Evolutionary conservation across 2,113 vertebrate species (phyloP), one percentile per base, ranked within the genome.

Genomic region (Glareola pratincola): DNA sequence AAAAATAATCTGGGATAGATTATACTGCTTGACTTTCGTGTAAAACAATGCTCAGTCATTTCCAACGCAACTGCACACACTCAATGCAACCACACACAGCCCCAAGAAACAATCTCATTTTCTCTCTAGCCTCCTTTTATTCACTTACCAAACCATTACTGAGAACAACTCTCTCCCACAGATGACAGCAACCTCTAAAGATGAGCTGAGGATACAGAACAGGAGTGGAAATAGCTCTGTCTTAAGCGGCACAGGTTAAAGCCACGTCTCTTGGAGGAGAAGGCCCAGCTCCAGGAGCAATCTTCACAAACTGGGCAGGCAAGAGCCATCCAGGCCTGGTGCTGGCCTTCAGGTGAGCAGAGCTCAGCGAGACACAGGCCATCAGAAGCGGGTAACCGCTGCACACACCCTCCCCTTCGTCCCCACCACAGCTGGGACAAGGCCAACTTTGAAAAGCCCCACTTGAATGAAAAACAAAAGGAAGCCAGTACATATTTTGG

Each of bases 301-400:
- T 22, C 32, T n/a, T 82, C 82, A 36, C 13, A 15, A n/a, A 16
- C 1, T 0, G 22, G 6, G 37, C 0, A 0, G 15, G 21, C 45
- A 8, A 5, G n/a, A 80, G n/a, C 45, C 37, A 77, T 5, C 16
- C 63, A 76, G 37, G 53, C 15, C 71, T 53, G 43, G 47, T 29
- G 56, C 9, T 45, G 7, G 53, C 39, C 50, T 37, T 32, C 75
- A 81, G 59, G 66, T 63, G 53, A 85, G 47, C 73, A 54, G 22
- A 71, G 29, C 54, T 41, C 45, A n/a, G 84, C 0, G 0, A 77
- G 63, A 51, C 3, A 0, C 29, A 59, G 57, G 20, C n/a, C 39
- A 5, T 3, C 10, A 22, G 43, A 62, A 37, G 0, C 1, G 34
- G 76, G 43, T 60, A 67, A 53, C 29, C 2, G 6, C 64, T 12